phyloP scores from a whole-genome alignment of 1,140 invertebrate species.

The Stegodyphus mimosarum region DNA sequence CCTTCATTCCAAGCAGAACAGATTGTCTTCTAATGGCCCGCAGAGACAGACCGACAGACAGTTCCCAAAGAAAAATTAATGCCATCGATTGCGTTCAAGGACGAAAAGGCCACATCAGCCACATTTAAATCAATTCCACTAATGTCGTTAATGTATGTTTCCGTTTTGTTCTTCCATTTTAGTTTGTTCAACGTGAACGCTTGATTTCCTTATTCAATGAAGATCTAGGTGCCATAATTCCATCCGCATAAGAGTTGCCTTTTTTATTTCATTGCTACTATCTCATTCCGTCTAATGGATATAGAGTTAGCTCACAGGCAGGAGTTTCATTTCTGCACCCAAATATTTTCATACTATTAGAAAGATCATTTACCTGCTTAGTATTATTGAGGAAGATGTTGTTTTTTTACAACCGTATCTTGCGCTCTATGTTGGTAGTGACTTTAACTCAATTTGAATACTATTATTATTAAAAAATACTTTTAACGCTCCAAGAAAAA shows the following conservation, averaged over 20 bases:
- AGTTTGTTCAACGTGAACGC: constrained; percentile 50
- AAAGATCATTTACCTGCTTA: background rate
- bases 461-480: too few relatives aligned
- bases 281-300: constrained; percentile 41
- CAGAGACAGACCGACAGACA: constrained; percentile 54
- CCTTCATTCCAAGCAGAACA: constrained; percentile 55
- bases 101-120: constrained; percentile 57
- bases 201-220: constrained; percentile 59
- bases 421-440: too few relatives aligned
- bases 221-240: constrained; percentile 50
- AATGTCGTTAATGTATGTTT: constrained; percentile 60
- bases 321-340: constrained; percentile 23
- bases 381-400: background rate
- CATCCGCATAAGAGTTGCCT: constrained; percentile 16
- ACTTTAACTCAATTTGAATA: too few relatives aligned
- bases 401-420: too few relatives aligned
- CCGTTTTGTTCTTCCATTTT: constrained; percentile 56
- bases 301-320: constrained; percentile 22
- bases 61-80: constrained; percentile 59
- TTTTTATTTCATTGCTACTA: constrained; percentile 33
- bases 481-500: too few relatives aligned
- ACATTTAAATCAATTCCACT: constrained; percentile 61
- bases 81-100: constrained; percentile 59
- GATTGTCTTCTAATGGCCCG: constrained; percentile 59
- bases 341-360: background rate